A percentile compares a stretch with the other conserved stretches of the same genome.
Evolutionary conservation across 2,888 invertebrate species (phyloP).

Genomic region (Shargacucullia verbasci): DNA sequence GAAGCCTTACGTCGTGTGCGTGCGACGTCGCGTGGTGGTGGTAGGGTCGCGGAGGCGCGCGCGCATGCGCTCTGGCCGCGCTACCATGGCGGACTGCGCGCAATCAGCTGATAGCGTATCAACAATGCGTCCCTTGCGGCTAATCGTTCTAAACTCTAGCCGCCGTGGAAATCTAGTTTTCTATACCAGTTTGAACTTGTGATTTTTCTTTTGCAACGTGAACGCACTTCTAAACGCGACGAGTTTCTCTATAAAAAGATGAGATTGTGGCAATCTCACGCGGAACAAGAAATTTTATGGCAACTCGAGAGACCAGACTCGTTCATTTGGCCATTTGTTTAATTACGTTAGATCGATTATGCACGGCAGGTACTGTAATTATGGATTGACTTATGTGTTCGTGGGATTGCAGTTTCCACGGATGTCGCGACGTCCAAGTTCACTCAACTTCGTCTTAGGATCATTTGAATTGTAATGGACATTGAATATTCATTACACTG

Average conservation of each 20-base stretch:
- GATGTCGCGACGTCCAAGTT: constrained; percentile 34
- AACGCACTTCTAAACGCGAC: constrained; percentile 72
- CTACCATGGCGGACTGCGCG: constrained; percentile 85
- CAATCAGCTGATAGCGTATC: constrained; percentile 87
- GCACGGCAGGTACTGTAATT: constrained; percentile 66
- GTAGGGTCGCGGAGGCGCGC: constrained; percentile 58
- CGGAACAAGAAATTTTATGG: constrained; percentile 80
- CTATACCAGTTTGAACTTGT: constrained; percentile 78
- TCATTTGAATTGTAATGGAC: constrained; percentile 33
- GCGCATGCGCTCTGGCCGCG: constrained; percentile 84
- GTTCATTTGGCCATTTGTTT: constrained; percentile 70
- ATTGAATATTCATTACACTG: constrained; percentile 15
- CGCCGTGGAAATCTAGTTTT: constrained; percentile 84
- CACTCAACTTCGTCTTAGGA: not conserved
- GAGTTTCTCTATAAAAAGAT: constrained; percentile 75
- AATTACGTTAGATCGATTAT: constrained; percentile 81
- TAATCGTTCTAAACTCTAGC: constrained; percentile 84
- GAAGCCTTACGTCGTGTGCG: constrained; percentile 45
- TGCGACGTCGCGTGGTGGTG: constrained; percentile 59
- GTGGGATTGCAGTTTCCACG: constrained; percentile 51
- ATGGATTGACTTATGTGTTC: constrained; percentile 53
- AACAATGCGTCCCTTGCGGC: constrained; percentile 82
- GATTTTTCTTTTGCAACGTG: constrained; percentile 71
- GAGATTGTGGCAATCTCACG: constrained; percentile 73
- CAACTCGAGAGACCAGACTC: constrained; percentile 59